Conservation (phyloP, 1,140 invertebrate genomes). For the Drosophila kepulauana region DNA sequence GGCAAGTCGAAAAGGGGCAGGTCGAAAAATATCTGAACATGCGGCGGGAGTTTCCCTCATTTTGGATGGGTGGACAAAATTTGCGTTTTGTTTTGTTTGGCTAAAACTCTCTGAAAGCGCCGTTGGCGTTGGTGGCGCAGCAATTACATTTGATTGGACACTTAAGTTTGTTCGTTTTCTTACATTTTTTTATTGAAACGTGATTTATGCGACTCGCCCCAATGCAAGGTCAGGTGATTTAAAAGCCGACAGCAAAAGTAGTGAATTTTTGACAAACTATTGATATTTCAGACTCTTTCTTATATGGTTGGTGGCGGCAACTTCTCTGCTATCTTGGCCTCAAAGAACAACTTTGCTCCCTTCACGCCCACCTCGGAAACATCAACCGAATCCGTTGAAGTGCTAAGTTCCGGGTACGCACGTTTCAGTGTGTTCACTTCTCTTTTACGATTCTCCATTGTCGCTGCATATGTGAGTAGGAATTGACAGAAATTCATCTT, state of each 20-base stretch:
- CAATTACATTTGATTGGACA: constrained; percentile 82
- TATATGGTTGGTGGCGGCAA: not conserved
- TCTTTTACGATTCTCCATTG: not conserved
- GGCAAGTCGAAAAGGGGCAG: constrained; percentile 4
- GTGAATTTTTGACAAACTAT: not conserved
- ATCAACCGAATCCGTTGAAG: constrained; percentile 26
- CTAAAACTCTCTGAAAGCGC: constrained; percentile 13
- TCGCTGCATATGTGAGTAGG: constrained; percentile 44
- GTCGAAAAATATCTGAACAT: constrained; percentile 21
- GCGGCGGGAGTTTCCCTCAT: not conserved
- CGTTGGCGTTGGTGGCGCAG: constrained; percentile 35
- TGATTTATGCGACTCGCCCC: constrained; percentile 56
- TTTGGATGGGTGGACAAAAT: constrained; percentile 11
- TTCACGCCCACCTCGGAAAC: constrained; percentile 53
- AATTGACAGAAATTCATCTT: constrained; percentile 51
- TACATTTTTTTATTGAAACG: constrained; percentile 72
- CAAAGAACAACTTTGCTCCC: constrained; percentile 58
- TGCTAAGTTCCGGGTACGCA: not conserved
- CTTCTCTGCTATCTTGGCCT: constrained; percentile 58
- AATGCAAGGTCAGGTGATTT: constrained; percentile 53
- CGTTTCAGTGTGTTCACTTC: not conserved
- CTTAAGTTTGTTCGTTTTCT: constrained; percentile 59
- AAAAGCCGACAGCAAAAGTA: not conserved
- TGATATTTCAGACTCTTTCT: not conserved
- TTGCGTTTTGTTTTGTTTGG: constrained; percentile 40